Evolutionary conservation across 2,113 vertebrate species (phyloP), one percentile per base, ranked within the genome.

Genomic region (Typhlomys cinereus): DNA sequence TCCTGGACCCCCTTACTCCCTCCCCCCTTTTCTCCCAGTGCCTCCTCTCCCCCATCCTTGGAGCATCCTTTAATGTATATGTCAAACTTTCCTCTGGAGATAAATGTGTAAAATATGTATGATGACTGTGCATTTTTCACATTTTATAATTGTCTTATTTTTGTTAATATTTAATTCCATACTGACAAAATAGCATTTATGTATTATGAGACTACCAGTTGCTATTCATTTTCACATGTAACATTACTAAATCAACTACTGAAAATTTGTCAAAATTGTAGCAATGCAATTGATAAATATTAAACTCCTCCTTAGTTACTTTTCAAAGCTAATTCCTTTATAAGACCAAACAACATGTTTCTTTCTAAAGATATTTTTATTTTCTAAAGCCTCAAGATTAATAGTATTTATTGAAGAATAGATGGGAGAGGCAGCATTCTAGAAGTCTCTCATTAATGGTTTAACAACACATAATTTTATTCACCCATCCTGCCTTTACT

Each of bases 391-490:
- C 10, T 67, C 83, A n/a, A 14, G 7, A 34, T 50, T 25, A n/a
- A n/a, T n/a, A n/a, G n/a, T n/a, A 66, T 66, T 59, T 36, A 89
- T 39, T 29, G 21, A 93, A 66, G 12, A 85, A 21, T 71, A 27
- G 50, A 79, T 79, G n/a, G 4, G 36, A 69, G 18, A 4, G 46
- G 2, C 2, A 34, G 14, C 44, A n/a, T 61, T 66, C 27, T 12
- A 66, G 9, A 59, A 76, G 4, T 34, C 44, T 70, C 23, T 64
- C 7, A 73, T 46, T 3, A 3, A 34, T 74, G 59, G 7, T 80
- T 73, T 23, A 83, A 69, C 4, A 57, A 64, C 52, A 79, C 31
- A 75, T 62, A n/a, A 34, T 91, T 86, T 74, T 66, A 90, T 52
- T 92, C 10, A 73, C 36, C 59, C 69, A 66, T 74, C 44, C 62